Base-by-base conservation (phyloP, 2,888 invertebrate genomes). In the Tethea ocularis region DNA sequence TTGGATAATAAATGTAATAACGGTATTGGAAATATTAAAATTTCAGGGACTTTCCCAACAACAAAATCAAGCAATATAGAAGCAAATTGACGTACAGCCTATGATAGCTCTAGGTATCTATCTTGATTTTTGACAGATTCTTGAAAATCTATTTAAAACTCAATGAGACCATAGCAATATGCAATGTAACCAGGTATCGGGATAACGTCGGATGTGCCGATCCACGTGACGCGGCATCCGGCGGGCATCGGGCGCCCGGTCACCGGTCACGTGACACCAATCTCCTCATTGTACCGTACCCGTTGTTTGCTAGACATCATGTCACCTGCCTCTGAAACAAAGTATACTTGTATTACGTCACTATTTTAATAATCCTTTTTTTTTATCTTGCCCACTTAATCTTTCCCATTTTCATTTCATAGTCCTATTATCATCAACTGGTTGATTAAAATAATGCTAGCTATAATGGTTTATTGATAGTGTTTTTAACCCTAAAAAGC, bases 201-300 rank as follows among this genome's bases (percentile, higher is more conserved):
- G 78, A 81, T 79, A 75, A 75, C 74, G 84, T 86, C 89, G 90
- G 89, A 89, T 82, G 86, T 78, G 75, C 78, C 77, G 67, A 71
- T 62, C 82, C 82, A 78, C 84, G 85, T 87, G 88, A 89, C 85
- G n/a, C n/a, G 80, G 80, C 80, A 80, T 86, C 88, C 87, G 86
- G 81, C 82, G 76, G 59, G 66, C 64, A 66, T 76, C 73, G 75
- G 72, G 66, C 67, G 72, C 62, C 69, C 68, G 79, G 77, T 79
- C 86, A 83, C 82, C 68, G 79, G 77, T 79, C 86, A 83, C 82
- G 82, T 86, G 88, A 84, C 85, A 84, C 82, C 82, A 80, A 83
- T 84, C 83, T 81, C 78, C 81, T 76, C 78, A 77, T 80, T 80
- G 75, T 78, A 15, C 15, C 46, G 20, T 46, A 20, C 46, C 20